These are phyloP conservation scores for Venustoraphidia nigricollis DNA, from an alignment of 2,888 invertebrate species.

Conservation along the genomic window DNA sequence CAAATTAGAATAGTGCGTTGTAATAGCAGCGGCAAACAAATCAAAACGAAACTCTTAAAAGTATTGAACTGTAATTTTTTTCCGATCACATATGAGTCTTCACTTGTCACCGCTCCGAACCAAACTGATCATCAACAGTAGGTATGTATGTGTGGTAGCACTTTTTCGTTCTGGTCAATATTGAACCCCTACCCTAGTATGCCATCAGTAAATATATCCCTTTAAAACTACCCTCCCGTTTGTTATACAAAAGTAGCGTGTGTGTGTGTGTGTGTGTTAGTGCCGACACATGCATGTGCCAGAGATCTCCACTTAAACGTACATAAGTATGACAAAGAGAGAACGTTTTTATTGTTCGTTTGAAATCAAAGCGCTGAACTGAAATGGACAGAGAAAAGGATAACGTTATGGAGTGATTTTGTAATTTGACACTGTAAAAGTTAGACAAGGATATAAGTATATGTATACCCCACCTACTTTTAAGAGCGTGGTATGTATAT, in stretches of 20 bases:
- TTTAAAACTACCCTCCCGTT: background rate
- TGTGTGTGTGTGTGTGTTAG: no score
- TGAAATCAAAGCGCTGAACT: slow-evolving; percentile 25
- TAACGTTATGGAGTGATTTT: slow-evolving; percentile 15
- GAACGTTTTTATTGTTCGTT: slow-evolving; percentile 27
- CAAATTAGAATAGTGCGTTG: no score
- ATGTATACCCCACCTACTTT: slow-evolving; percentile 12
- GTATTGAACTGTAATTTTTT: no score
- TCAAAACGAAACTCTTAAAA: no score
- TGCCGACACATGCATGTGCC: no score
- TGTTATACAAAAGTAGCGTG: background rate
- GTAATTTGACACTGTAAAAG: slow-evolving; percentile 18
- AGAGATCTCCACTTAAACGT: background rate
- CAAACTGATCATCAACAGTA: no score
- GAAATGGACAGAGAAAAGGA: slow-evolving; percentile 16
- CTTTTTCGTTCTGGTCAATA: slow-evolving; percentile 27
- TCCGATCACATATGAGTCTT: no score
- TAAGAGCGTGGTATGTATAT: slow-evolving; percentile 7
- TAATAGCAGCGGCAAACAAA: no score
- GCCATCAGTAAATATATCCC: slow-evolving; percentile 12
- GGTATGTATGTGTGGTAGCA: slow-evolving; percentile 6
- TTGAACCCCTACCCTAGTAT: slow-evolving; percentile 21
- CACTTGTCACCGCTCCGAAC: no score
- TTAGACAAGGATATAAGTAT: slow-evolving; percentile 13
- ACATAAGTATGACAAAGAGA: slow-evolving; percentile 23